These are phyloP conservation scores for Leucozona laternaria DNA, from an alignment of 2,888 invertebrate genomes.

Conservation along the genomic window DNA sequence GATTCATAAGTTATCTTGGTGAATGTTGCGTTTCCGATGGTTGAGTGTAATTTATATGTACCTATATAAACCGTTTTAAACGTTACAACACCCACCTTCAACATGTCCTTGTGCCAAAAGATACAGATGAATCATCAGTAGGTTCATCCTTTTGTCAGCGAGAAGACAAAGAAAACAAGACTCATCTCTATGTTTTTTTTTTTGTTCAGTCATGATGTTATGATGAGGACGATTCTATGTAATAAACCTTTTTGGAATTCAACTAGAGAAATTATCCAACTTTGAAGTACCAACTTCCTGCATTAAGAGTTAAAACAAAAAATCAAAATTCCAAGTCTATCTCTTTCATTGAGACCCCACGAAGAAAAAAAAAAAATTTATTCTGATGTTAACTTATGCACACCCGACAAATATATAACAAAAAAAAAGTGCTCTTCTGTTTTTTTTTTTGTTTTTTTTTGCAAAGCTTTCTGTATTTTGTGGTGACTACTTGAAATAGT, in stretches of 20 bases:
- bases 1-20: slow-evolving; percentile 27
- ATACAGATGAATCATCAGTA: slow-evolving; percentile 46
- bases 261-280: neutral
- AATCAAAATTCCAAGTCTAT: slow-evolving; percentile 3
- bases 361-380: neutral
- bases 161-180: slow-evolving; percentile 2
- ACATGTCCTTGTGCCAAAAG: slow-evolving; percentile 23
- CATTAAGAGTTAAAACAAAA: neutral
- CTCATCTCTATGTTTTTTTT: neutral
- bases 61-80: neutral
- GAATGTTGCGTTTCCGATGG: neutral
- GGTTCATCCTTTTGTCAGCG: slow-evolving; percentile 44
- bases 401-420: slow-evolving; percentile 2
- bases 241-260: neutral
- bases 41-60: slow-evolving; percentile 10
- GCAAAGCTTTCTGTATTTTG: slow-evolving; percentile 43
- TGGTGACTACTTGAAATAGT: slow-evolving; percentile 17
- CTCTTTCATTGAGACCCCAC: slow-evolving; percentile 17
- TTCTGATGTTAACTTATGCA: slow-evolving; percentile 42
- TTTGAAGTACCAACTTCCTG: neutral
- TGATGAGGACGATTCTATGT: neutral
- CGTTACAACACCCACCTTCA: slow-evolving; percentile 17
- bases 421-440: neutral
- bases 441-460: slow-evolving; percentile 19
- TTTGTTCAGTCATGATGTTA: neutral